These are phyloP conservation scores for Artibeus lituratus DNA, from an alignment of 2,797 vertebrate species.

Conservation along the genomic window DNA sequence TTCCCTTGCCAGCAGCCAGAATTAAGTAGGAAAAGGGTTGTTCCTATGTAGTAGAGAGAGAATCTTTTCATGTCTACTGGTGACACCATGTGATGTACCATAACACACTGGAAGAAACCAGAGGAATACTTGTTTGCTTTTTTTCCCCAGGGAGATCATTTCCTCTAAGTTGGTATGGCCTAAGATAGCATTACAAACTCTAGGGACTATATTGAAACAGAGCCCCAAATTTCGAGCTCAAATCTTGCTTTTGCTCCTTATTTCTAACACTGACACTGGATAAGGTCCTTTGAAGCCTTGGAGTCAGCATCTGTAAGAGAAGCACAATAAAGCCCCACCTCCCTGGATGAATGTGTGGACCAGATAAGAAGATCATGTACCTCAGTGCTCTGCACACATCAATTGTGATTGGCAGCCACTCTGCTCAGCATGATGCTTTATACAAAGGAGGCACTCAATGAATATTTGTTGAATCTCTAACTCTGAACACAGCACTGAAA, in stretches of 20 bases:
- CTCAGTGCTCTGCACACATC: neutral
- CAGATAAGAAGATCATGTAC: neutral
- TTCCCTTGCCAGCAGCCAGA: neutral
- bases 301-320: neutral
- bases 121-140: neutral
- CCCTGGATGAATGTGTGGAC: neutral
- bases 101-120: neutral
- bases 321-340: neutral
- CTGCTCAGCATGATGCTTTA: neutral
- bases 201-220: neutral
- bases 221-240: neutral
- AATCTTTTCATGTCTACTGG: neutral
- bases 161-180: neutral
- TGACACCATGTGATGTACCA: neutral
- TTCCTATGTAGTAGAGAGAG: neutral
- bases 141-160: neutral
- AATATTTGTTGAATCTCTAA: neutral
- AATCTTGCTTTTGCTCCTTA: neutral
- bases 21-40: neutral
- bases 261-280: neutral
- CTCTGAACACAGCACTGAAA: neutral
- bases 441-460: neutral
- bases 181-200: neutral
- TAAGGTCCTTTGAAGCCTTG: neutral
- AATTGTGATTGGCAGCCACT: neutral